phyloP scores from a whole-genome alignment of 2,113 vertebrate species.

The Actinemys pallida region DNA sequence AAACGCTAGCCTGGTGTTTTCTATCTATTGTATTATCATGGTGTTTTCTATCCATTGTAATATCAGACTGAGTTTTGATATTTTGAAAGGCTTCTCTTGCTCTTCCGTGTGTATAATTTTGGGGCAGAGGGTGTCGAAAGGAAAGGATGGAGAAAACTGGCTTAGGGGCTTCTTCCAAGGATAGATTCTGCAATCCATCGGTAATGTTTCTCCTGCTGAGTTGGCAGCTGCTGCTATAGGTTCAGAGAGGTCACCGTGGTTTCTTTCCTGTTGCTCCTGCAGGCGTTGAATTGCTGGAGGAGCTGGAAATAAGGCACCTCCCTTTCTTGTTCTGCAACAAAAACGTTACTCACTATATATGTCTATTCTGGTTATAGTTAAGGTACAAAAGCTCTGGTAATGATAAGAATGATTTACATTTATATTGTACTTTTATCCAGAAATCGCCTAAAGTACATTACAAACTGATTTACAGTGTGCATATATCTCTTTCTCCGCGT shows the following conservation, averaged over 20 bases:
- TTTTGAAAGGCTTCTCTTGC: conserved; percentile 21
- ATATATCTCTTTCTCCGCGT: background rate
- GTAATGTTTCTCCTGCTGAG: conserved; percentile 51
- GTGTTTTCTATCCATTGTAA: background rate
- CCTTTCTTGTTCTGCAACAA: conserved; percentile 25
- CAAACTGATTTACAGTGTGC: background rate
- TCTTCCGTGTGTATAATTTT: background rate
- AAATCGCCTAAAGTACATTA: background rate
- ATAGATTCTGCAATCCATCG: conserved; percentile 35
- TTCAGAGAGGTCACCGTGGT: conserved; percentile 62
- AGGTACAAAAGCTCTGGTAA: background rate
- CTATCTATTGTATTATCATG: background rate
- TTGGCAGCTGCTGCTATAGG: conserved; percentile 68
- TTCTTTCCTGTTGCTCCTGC: conserved; percentile 74
- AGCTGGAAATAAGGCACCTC: conserved; percentile 52
- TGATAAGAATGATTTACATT: conserved; percentile 8
- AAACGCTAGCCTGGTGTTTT: background rate
- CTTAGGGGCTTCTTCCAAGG: background rate
- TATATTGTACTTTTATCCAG: background rate
- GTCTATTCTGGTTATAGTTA: background rate
- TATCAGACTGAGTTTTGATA: background rate
- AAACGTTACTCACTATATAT: conserved; percentile 20
- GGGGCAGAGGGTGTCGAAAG: background rate
- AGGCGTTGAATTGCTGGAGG: conserved; percentile 56
- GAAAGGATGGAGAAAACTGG: background rate